These are phyloP conservation scores for Chaetogeoica ovagalla DNA, from an alignment of 2,888 invertebrate genomes.

Conservation along the genomic window DNA sequence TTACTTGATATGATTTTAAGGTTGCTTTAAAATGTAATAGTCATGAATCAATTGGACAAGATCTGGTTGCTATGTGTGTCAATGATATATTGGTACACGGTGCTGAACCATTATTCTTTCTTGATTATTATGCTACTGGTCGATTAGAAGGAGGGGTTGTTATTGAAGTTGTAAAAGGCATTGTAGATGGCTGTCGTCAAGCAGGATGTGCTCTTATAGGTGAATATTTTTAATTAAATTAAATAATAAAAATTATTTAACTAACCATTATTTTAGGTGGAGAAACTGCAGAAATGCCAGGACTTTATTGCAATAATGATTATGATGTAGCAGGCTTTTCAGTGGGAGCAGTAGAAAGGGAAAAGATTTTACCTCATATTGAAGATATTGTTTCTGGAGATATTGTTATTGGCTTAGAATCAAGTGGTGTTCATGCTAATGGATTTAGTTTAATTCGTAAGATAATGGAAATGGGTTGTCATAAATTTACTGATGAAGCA, in stretches of 20 bases:
- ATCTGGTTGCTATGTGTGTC: conserved; percentile 97
- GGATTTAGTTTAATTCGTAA: conserved; percentile 89
- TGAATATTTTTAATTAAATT: conserved; percentile 60
- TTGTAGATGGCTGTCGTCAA: conserved; percentile 82
- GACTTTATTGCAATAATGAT: conserved; percentile 82
- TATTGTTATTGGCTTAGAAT: conserved; percentile 80
- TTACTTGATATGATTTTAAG: conserved; percentile 63
- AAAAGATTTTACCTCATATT: conserved; percentile 71
- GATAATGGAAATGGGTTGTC: conserved; percentile 70
- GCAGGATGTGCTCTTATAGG: conserved; percentile 89
- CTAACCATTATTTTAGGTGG: conserved; percentile 67
- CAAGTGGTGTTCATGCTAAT: conserved; percentile 91
- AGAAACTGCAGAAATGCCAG: conserved; percentile 98
- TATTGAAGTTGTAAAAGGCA: conserved; percentile 78
- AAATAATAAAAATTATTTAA: background rate
- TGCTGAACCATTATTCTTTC: conserved; percentile 92
- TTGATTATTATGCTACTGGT: conserved; percentile 96
- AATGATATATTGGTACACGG: conserved; percentile 95
- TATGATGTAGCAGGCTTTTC: conserved; percentile 97
- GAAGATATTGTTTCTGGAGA: conserved; percentile 74
- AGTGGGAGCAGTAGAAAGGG: conserved; percentile 86
- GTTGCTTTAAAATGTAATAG: conserved; percentile 78
- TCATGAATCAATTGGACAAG: conserved; percentile 86
- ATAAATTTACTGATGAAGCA: conserved; percentile 70
- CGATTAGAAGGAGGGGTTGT: conserved; percentile 77